phyloP scores from a whole-genome alignment of 2,888 invertebrate genomes.

The Chouioia cunea region DNA sequence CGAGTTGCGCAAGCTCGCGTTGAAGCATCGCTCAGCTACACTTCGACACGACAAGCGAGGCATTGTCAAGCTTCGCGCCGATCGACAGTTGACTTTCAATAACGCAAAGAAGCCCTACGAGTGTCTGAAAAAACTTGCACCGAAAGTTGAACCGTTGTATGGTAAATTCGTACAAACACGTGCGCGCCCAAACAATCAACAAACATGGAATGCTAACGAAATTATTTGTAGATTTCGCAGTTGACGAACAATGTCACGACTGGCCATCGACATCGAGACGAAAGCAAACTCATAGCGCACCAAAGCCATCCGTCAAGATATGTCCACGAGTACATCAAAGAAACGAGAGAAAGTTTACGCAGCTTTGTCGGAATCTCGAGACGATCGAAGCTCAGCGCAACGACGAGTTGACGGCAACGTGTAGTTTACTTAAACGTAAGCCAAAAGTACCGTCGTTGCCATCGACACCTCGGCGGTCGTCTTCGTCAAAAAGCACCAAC shows the following conservation, averaged over 20 bases:
- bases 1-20: slow-evolving; percentile 70
- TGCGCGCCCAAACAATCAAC: too few relatives aligned
- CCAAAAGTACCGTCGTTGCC: slow-evolving; percentile 27
- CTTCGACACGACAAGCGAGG: slow-evolving; percentile 7
- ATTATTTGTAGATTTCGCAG: slow-evolving; percentile 2
- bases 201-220: too few relatives aligned
- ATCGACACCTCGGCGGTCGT: slow-evolving; percentile 38
- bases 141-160: neutral
- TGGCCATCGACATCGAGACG: neutral
- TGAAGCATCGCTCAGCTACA: slow-evolving; percentile 56
- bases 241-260: neutral
- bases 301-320: neutral
- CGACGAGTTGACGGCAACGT: slow-evolving; percentile 65
- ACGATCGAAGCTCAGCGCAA: neutral
- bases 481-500: slow-evolving; percentile 13
- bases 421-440: slow-evolving; percentile 51
- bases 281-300: neutral
- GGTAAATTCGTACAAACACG: too few relatives aligned
- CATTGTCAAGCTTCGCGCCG: slow-evolving; percentile 12
- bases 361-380: slow-evolving; percentile 13
- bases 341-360: slow-evolving; percentile 13
- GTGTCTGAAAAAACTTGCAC: neutral
- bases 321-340: slow-evolving; percentile 4
- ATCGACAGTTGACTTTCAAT: slow-evolving; percentile 65
- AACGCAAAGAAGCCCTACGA: slow-evolving; percentile 73